A percentile compares a stretch with the other conserved stretches of the same genome.
Conservation (phyloP, 2,888 invertebrate genomes). For the Philereme vetulata region DNA sequence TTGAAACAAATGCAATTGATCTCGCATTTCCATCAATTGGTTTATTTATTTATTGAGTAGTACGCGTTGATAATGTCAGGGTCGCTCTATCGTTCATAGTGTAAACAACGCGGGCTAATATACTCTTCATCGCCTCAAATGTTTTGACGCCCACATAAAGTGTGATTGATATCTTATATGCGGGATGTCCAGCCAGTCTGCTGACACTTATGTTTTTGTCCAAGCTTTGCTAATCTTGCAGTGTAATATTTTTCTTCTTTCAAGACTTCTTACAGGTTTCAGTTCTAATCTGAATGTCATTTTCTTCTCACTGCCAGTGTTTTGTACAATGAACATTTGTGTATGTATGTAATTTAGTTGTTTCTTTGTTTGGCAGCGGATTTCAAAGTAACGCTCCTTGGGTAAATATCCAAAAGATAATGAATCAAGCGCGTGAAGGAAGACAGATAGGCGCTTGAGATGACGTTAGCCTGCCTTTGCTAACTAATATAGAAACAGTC, state of each 20-base stretch:
- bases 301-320: too few relatives aligned
- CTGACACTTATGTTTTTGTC: neutral
- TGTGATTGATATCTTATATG: constrained; percentile 20
- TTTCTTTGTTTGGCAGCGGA: neutral
- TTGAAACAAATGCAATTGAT: constrained; percentile 23
- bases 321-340: too few relatives aligned
- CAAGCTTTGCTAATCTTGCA: neutral
- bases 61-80: constrained; percentile 41
- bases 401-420: neutral
- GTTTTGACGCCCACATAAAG: constrained; percentile 29
- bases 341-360: neutral
- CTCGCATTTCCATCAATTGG: constrained; percentile 13
- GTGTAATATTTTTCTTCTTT: too few relatives aligned
- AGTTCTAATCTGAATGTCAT: too few relatives aligned
- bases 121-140: constrained; percentile 20
- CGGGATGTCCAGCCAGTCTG: constrained; percentile 6
- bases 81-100: constrained; percentile 30
- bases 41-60: constrained; percentile 17
- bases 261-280: too few relatives aligned
- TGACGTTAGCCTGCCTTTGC: constrained; percentile 7
- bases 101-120: constrained; percentile 30
- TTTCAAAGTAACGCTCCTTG: too few relatives aligned
- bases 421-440: constrained; percentile 2
- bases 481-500: constrained; percentile 24
- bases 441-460: neutral